These are phyloP conservation scores for Pygathrix nemaeus DNA, from an alignment of 2,113 vertebrate species.

Conservation along the genomic window DNA sequence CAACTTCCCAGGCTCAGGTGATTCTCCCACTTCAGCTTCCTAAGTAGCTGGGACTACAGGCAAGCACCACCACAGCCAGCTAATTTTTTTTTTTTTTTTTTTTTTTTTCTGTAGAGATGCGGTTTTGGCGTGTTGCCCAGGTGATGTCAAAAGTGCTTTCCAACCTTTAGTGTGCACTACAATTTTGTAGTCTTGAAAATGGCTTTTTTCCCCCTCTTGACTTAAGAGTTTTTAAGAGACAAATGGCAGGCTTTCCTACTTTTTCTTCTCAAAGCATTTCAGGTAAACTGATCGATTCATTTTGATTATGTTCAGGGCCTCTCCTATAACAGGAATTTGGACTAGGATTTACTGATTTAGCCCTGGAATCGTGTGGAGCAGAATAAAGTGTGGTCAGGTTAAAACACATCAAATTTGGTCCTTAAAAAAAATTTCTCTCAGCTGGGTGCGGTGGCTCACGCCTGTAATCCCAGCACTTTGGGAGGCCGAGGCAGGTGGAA, in stretches of 20 bases:
- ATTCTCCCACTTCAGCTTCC: no score
- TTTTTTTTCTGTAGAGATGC: no score
- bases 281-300: neutral
- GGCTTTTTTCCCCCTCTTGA: neutral
- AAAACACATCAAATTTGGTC: neutral
- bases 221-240: neutral
- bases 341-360: neutral
- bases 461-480: no score
- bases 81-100: no score
- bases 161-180: neutral
- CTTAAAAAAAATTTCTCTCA: neutral
- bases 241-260: neutral
- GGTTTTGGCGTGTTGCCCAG: no score
- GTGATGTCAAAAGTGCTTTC: neutral
- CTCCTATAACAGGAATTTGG: neutral
- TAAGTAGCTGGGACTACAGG: no score
- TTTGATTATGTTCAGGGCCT: neutral
- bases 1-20: no score
- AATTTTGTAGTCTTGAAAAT: neutral
- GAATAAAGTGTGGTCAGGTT: neutral
- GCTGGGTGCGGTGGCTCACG: no score
- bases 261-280: neutral
- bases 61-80: no score
- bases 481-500: no score
- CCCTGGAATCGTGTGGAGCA: neutral